These are phyloP conservation scores for Hyperoplus lanceolatus DNA, from an alignment of 2,797 vertebrate genomes.

Conservation along the genomic window DNA sequence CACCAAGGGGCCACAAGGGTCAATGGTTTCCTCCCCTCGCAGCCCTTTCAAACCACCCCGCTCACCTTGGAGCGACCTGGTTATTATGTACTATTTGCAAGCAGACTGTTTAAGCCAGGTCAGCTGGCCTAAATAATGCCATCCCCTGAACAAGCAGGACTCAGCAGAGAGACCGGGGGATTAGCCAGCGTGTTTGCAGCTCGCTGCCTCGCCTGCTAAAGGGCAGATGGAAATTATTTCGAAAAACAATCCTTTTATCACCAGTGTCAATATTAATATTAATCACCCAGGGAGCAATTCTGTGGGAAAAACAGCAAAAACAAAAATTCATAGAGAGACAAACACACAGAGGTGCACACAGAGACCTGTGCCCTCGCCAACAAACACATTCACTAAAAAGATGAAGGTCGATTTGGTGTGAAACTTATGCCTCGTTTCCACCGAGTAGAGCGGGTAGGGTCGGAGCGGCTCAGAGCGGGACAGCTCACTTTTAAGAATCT, in stretches of 20 bases:
- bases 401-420: slow-evolving; percentile 42
- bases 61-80: slow-evolving; percentile 69
- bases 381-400: slow-evolving; percentile 18
- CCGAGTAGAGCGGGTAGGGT: no score
- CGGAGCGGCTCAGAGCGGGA: no score
- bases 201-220: slow-evolving; percentile 68
- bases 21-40: slow-evolving; percentile 37
- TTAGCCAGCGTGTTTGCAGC: slow-evolving; percentile 63
- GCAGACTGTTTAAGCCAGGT: slow-evolving; percentile 64
- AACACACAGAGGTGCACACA: slow-evolving; percentile 40
- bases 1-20: slow-evolving; percentile 37
- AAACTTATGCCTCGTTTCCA: no score
- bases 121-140: slow-evolving; percentile 69
- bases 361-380: slow-evolving; percentile 7
- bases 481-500: no score
- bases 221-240: slow-evolving; percentile 78
- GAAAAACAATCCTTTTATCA: slow-evolving; percentile 77
- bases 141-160: slow-evolving; percentile 74
- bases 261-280: slow-evolving; percentile 79
- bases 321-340: slow-evolving; percentile 48
- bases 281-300: slow-evolving; percentile 71
- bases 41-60: slow-evolving; percentile 17
- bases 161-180: slow-evolving; percentile 56
- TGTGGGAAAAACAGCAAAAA: slow-evolving; percentile 53
- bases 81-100: slow-evolving; percentile 56